These are phyloP conservation scores for Acronicta aceris DNA, from an alignment of 2,888 invertebrate genomes.

Conservation along the genomic window DNA sequence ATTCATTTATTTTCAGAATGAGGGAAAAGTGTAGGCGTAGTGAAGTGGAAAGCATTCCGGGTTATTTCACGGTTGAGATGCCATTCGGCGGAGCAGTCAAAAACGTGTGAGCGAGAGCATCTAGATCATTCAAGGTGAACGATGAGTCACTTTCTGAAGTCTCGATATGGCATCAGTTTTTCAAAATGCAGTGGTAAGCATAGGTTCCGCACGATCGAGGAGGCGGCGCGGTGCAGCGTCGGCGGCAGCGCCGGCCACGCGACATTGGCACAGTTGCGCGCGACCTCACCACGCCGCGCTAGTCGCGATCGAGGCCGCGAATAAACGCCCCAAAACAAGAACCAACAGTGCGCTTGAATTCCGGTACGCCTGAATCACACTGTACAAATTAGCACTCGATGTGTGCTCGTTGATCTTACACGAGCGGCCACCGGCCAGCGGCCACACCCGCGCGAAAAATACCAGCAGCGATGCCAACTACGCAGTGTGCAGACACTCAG, in stretches of 20 bases:
- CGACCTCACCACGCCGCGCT: conserved; percentile 79
- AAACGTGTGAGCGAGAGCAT: conserved; percentile 30
- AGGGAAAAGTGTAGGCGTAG: conserved; percentile 74
- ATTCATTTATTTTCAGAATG: conserved; percentile 81
- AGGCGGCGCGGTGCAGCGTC: conserved; percentile 65
- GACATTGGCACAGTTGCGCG: conserved; percentile 88
- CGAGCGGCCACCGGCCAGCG: conserved; percentile 54
- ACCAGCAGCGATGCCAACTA: conserved; percentile 73
- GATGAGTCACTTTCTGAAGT: conserved; percentile 55
- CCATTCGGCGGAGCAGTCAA: conserved; percentile 24
- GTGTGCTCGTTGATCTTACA: conserved; percentile 69
- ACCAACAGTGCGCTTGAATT: conserved; percentile 77
- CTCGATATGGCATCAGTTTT: conserved; percentile 39
- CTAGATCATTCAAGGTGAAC: conserved; percentile 52
- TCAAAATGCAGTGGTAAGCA: conserved; percentile 53
- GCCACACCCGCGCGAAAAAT: conserved; percentile 73
- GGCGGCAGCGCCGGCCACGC: conserved; percentile 69
- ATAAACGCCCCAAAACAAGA: conserved; percentile 84
- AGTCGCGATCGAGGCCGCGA: conserved; percentile 82
- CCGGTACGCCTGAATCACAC: conserved; percentile 85
- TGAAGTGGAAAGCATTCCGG: conserved; percentile 66
- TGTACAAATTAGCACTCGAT: conserved; percentile 73
- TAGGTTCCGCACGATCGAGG: conserved; percentile 82
- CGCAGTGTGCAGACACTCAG: conserved; percentile 62
- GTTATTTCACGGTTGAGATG: conserved; percentile 56